Evolutionary conservation across 1,140 invertebrate genomes (phyloP).

Genomic region (Palaemon carinicauda): DNA sequence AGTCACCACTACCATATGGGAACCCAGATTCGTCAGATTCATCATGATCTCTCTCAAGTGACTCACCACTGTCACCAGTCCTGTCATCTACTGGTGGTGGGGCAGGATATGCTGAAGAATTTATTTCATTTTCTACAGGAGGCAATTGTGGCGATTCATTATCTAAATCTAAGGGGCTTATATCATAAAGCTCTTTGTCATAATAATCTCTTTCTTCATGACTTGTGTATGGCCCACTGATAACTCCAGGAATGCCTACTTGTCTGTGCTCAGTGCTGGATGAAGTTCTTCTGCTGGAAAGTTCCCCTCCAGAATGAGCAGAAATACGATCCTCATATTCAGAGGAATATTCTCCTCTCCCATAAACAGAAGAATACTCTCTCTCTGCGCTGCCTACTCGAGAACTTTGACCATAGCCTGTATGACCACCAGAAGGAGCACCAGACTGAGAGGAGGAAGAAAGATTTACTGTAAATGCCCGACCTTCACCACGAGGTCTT

Average conservation of each 20-base stretch:
- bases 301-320: background rate
- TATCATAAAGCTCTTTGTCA: constrained; percentile 27
- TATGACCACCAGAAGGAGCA: background rate
- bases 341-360: background rate
- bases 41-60: background rate
- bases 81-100: background rate
- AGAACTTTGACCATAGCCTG: background rate
- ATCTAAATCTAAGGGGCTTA: constrained; percentile 34
- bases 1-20: too few species aligned
- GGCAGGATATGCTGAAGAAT: background rate
- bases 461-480: too few species aligned
- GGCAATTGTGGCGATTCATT: background rate
- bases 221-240: background rate
- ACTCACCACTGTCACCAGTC: background rate
- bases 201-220: background rate
- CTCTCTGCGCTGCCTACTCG: background rate
- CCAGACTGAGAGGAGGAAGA: background rate
- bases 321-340: background rate
- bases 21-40: background rate
- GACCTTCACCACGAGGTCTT: too few species aligned
- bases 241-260: constrained; percentile 26
- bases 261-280: background rate
- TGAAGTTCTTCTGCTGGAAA: background rate
- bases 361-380: too few species aligned
- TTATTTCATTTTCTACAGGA: constrained; percentile 18